Base-by-base conservation (phyloP, 1,140 invertebrate species). In the Metaphire vulgaris region DNA sequence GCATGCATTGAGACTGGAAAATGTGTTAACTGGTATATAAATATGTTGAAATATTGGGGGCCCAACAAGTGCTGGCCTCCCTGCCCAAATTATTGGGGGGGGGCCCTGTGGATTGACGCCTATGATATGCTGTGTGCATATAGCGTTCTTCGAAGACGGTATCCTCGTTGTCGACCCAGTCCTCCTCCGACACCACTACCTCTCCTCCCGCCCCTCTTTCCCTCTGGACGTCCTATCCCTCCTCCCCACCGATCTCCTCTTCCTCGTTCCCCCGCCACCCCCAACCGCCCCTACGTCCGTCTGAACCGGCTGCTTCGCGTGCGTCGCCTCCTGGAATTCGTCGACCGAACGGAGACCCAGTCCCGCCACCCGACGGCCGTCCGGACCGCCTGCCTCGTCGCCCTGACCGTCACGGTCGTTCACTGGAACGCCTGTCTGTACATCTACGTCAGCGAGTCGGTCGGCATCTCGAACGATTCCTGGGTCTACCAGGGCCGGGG, bases 371-470 rank as follows among this genome's bases (percentile, higher is more conserved):
- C 96, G 1, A 96, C 97, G 79, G 81, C 86, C n/a, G 87, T 87
- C 76, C 82, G 88, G 16, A 83, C 86, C 56, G 90, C 83, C 21
- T 85, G 85, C 67, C 84, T 89, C 31, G 83, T 98, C 16, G 89
- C 96, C 83, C 93, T 92, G 78, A 96, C 97, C 76, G 88, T 97
- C 33, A 91, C 97, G 66, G 90, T 98, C 68, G 97, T 98, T 79
- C 96, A 98, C 84, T 97, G 95, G 95, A 97, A 98, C 86, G 95
- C 93, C 12, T 98, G 96, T 84, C 88, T 96, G 78, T 98, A 97
- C 86, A 98, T 97, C 83, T 91, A 91, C 67, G 94, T 98, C 76
- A 96, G 94, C 84, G 93, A 82, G 76, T 89, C 89, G 26, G 92
- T 98, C 33, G 96, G 95, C 6, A 95, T 97, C 80, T 94, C 93